Evolutionary conservation across 2,888 invertebrate species (phyloP), one percentile per base, ranked within the genome.

Genomic region (Aleiodes alternator): DNA sequence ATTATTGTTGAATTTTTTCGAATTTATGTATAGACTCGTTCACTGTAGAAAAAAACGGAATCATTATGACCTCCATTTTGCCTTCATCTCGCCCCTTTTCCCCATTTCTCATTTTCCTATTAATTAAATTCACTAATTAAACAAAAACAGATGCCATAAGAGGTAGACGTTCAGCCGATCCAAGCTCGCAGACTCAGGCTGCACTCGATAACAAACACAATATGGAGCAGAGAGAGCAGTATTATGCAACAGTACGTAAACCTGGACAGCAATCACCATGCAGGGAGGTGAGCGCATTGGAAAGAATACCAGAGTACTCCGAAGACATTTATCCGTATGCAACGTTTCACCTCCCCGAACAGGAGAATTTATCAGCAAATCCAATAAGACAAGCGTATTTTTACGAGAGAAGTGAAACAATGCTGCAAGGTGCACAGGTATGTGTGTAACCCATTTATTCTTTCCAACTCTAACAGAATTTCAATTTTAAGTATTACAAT

Each of bases 261-360:
- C 89, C 89, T 4, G 57, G 73, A n/a, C 85, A 88, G 72, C 87
- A 88, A 51, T 90, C 90, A 57, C 90, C 90, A 34, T 90, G 91
- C 72, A 90, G 91, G 70, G 92, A 92, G 84, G 90, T 91, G 78
- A 88, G 87, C 64, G 88, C 88, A 48, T 82, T 89, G 76, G 89
- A 89, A 79, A 87, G 89, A 81, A 89, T 89, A 83, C 89, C 89
- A 82, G 97, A 97, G 89, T 97, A 97, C 90, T 96, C 96, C 86
- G 97, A 97, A 91, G 97, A 97, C 87, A 96, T 97, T 84, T 97
- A 97, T 88, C 97, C 97, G 0, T 97, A 97, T 90, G 97, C 97
- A 73, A 97, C 97, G 66, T 97, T 97, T 90, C 97, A 97, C 59
- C 89, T 92, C 82, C 91, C 91, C 80, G 91, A 91, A 85, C 91